These are phyloP conservation scores for Zonotrichia albicollis DNA, from an alignment of 2,797 vertebrate species.

Conservation along the genomic window DNA sequence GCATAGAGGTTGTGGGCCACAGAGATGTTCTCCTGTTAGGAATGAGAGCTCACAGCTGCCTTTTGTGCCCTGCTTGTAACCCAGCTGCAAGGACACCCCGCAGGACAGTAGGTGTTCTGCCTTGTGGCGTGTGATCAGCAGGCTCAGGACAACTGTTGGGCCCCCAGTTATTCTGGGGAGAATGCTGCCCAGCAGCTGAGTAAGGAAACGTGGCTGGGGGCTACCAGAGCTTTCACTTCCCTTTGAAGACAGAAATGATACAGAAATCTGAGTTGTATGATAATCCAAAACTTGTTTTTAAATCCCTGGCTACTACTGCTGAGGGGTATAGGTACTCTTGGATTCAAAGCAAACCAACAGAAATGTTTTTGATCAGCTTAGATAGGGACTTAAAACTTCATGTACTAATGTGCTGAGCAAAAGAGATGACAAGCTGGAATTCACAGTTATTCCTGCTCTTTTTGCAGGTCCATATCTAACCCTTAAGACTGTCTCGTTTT, in stretches of 20 bases:
- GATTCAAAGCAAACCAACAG: neutral
- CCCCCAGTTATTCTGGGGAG: neutral
- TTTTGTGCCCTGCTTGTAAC: neutral
- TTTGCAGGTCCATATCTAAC: neutral
- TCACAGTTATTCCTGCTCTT: neutral
- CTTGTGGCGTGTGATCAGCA: neutral
- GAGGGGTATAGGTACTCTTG: neutral
- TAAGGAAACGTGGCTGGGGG: neutral
- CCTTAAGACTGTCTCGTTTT: neutral
- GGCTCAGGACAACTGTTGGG: conserved; percentile 6
- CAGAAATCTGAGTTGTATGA: neutral
- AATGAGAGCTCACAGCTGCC: neutral
- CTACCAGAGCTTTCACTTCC: neutral
- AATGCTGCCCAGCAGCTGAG: neutral
- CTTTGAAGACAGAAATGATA: neutral
- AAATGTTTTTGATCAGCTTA: neutral
- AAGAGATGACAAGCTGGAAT: rapidly evolving
- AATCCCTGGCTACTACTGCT: neutral
- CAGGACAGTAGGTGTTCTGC: neutral
- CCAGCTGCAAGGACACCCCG: neutral
- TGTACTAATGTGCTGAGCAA: rapidly evolving
- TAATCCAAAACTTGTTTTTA: neutral
- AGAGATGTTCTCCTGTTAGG: neutral
- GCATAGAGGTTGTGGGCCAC: neutral
- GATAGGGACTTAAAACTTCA: neutral